A percentile compares a stretch with the other conserved stretches of the same genome.
Evolutionary conservation across 2,888 invertebrate species (phyloP).

Genomic region (Phengaris arion): DNA sequence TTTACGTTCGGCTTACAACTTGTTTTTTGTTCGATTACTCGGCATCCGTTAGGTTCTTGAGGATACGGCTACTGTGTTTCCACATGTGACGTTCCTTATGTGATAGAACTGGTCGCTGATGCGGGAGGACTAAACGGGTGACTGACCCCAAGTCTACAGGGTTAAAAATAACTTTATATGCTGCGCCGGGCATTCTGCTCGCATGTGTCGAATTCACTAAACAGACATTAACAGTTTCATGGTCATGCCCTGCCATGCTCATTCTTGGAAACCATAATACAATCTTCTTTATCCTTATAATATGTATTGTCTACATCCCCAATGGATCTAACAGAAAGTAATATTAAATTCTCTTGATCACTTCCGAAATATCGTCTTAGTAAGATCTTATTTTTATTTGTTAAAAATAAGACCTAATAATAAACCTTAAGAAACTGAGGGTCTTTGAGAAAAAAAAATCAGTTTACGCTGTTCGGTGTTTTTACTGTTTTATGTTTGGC

Average conservation of each 20-base stretch:
- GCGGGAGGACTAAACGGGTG: constrained; percentile 70
- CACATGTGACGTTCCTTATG: constrained; percentile 71
- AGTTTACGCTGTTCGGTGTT: too few species aligned
- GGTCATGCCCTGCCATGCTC: constrained; percentile 75
- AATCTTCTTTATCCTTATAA: not conserved
- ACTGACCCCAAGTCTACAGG: constrained; percentile 74
- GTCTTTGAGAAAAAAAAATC: too few species aligned
- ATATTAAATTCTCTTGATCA: too few species aligned
- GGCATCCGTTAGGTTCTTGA: constrained; percentile 32
- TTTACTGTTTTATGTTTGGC: not conserved
- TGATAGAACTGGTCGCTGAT: constrained; percentile 73
- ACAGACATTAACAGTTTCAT: constrained; percentile 77
- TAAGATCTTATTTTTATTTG: too few species aligned
- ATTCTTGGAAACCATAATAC: constrained; percentile 53
- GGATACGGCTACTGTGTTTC: constrained; percentile 55
- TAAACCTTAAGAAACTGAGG: too few species aligned
- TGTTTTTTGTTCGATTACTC: constrained; percentile 25
- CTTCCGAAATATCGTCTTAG: too few species aligned
- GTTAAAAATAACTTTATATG: constrained; percentile 74
- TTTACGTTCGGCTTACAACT: constrained; percentile 13
- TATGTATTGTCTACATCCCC: not conserved
- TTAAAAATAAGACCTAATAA: too few species aligned
- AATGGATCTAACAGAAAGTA: too few species aligned
- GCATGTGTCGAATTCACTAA: constrained; percentile 79
- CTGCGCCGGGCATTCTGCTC: constrained; percentile 74